These are phyloP conservation scores for Tenthredo livida DNA, from an alignment of 2,888 invertebrate species.

Conservation along the genomic window DNA sequence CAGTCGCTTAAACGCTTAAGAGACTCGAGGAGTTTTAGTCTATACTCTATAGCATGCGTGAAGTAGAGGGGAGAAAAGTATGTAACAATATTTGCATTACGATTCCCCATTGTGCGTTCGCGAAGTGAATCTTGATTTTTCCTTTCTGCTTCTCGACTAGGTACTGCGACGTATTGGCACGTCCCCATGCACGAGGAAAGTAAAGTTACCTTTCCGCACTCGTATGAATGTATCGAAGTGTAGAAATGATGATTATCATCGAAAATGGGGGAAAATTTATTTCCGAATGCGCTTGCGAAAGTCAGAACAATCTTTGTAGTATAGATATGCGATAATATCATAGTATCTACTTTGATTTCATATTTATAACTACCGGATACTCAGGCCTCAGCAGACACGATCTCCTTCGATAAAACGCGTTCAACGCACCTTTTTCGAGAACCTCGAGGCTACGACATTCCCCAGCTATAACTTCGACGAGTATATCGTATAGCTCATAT, in stretches of 20 bases:
- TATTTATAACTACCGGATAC: background rate
- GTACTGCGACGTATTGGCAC: background rate
- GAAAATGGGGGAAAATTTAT: background rate
- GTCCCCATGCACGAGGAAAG: background rate
- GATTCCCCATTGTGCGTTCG: conserved; percentile 25
- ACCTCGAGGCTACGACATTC: conserved; percentile 24
- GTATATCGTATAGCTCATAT: background rate
- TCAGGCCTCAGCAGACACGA: background rate
- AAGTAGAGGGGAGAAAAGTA: conserved; percentile 15
- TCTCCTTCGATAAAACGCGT: conserved; percentile 23
- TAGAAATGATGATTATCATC: too few species aligned
- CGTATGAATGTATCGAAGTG: background rate
- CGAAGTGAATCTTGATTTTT: conserved; percentile 22
- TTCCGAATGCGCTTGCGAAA: too few species aligned
- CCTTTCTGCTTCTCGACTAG: background rate
- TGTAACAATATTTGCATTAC: conserved; percentile 43
- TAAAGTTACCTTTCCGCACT: background rate
- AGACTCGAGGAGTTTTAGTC: conserved; percentile 60
- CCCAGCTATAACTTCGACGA: background rate
- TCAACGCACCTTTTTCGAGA: conserved; percentile 18
- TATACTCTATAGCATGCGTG: background rate
- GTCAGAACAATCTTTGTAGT: too few species aligned
- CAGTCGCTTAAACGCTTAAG: conserved; percentile 72
- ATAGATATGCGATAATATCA: too few species aligned
- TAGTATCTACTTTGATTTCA: too few species aligned